These are phyloP conservation scores for Prinia subflava DNA, from an alignment of 2,113 vertebrate genomes.

Conservation along the genomic window DNA sequence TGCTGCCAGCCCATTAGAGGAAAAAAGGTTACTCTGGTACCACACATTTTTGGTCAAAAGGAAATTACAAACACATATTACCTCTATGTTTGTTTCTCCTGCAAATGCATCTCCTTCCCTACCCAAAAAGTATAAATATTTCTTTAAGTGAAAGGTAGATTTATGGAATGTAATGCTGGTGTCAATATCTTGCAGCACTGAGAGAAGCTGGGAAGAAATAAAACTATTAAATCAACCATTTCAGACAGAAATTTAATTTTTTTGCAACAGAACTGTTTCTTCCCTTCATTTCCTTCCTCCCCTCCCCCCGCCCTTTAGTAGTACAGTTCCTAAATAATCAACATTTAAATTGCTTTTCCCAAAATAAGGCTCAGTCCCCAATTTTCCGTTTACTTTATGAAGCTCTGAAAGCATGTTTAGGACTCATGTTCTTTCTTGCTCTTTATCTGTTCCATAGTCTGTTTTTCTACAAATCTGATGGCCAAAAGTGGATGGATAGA, in stretches of 20 bases:
- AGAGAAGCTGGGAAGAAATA: not conserved
- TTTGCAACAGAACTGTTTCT: not conserved
- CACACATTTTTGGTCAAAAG: not conserved
- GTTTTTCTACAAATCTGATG: not conserved
- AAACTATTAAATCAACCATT: not conserved
- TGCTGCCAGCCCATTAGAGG: not conserved
- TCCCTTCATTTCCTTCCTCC: not conserved
- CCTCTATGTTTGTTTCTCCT: not conserved
- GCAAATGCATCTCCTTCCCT: not conserved
- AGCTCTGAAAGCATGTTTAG: not conserved
- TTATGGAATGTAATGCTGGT: not conserved
- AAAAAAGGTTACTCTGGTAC: not conserved
- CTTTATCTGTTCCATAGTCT: not conserved
- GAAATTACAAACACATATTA: not conserved
- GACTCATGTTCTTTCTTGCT: not conserved
- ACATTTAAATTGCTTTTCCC: not conserved
- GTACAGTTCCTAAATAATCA: not conserved
- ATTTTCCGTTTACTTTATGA: not conserved
- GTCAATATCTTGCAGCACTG: not conserved
- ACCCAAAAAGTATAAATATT: not conserved
- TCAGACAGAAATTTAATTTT: not conserved
- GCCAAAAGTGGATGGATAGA: not conserved
- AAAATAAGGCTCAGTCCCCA: not conserved
- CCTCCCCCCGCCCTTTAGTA: fast-evolving
- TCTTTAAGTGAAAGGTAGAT: not conserved